A percentile compares a stretch with the other conserved stretches of the same genome.
These are phyloP conservation scores for Phyllostomus hastatus DNA, from an alignment of 2,113 vertebrate genomes.

Conservation along the genomic window DNA sequence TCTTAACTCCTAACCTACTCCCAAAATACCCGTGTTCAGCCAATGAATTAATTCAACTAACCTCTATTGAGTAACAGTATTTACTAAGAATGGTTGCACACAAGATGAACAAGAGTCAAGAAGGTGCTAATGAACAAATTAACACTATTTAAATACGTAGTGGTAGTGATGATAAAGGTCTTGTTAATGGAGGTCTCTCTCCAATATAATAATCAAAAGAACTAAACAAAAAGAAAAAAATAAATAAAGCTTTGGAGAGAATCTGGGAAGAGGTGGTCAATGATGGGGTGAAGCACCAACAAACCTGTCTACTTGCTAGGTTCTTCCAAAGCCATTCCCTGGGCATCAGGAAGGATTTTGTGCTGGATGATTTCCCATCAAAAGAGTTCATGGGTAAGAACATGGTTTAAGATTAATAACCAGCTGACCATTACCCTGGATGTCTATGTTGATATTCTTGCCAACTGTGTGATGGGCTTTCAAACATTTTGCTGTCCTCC, in stretches of 20 bases:
- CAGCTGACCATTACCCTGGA: background rate
- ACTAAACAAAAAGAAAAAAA: background rate
- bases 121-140: background rate
- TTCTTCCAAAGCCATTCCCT: background rate
- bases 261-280: background rate
- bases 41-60: background rate
- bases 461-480: background rate
- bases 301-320: background rate
- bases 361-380: background rate
- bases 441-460: background rate
- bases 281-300: background rate
- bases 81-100: background rate
- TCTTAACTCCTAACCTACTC: background rate
- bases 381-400: background rate
- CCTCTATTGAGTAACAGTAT: background rate
- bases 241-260: background rate
- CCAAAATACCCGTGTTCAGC: background rate
- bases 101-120: constrained; percentile 1
- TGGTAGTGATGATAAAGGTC: background rate
- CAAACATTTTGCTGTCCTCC: background rate
- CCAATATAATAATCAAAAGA: background rate
- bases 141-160: background rate
- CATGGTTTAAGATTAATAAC: background rate
- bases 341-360: background rate
- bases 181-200: background rate